Conservation (phyloP, 2,888 invertebrate species). For the Lasius platythorax region DNA sequence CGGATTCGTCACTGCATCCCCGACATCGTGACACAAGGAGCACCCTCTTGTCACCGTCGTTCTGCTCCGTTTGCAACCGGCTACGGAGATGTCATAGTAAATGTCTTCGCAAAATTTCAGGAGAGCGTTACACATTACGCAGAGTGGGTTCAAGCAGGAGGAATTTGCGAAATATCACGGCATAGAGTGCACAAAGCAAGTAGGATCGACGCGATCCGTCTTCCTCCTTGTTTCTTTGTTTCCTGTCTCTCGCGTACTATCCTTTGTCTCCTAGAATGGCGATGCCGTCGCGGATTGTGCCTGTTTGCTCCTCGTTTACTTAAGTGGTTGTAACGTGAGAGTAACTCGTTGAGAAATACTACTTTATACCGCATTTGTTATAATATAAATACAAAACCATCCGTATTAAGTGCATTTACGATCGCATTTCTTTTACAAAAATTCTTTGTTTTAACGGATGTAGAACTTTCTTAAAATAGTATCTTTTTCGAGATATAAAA, state of each 20-base stretch:
- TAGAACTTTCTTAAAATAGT: not conserved
- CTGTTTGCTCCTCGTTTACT: slow-evolving; percentile 50
- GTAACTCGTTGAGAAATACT: slow-evolving; percentile 24
- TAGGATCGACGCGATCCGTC: slow-evolving; percentile 52
- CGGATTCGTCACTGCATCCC: slow-evolving; percentile 43
- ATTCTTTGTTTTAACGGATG: not conserved
- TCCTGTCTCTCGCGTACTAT: slow-evolving; percentile 15
- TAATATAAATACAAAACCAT: slow-evolving; percentile 11
- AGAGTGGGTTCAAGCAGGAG: slow-evolving; percentile 21
- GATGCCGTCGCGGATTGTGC: slow-evolving; percentile 26
- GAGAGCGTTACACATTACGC: slow-evolving; percentile 36
- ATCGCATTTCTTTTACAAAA: not conserved
- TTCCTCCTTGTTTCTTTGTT: slow-evolving; percentile 38
- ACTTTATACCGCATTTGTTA: slow-evolving; percentile 33
- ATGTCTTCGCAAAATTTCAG: slow-evolving; percentile 56
- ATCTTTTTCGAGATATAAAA: not conserved
- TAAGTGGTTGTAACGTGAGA: slow-evolving; percentile 40
- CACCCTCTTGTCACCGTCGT: slow-evolving; percentile 26
- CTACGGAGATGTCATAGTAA: slow-evolving; percentile 39
- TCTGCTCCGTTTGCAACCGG: slow-evolving; percentile 20
- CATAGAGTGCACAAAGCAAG: slow-evolving; percentile 46
- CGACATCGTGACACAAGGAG: slow-evolving; percentile 36
- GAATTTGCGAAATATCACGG: slow-evolving; percentile 47
- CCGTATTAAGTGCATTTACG: not conserved
- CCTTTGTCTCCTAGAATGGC: slow-evolving; percentile 41